Evolutionary conservation across 2,888 invertebrate species (phyloP).

Genomic region (Pharmacophagus antenor): DNA sequence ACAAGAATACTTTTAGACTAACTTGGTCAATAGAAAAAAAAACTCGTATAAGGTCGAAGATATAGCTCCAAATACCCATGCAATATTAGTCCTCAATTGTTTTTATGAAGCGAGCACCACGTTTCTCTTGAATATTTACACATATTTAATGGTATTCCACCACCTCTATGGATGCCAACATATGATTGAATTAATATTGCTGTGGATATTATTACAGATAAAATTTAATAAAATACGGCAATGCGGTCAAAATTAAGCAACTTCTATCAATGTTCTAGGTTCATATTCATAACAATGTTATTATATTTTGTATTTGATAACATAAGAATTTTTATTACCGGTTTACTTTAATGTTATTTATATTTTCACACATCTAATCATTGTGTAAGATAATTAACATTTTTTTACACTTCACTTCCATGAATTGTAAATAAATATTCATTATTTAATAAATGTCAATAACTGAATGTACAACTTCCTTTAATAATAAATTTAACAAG

Average conservation of each 20-base stretch:
- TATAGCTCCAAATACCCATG: conserved; percentile 60
- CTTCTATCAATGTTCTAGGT: conserved; percentile 53
- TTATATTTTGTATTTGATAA: not conserved
- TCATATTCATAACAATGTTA: conserved; percentile 48
- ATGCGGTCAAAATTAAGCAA: conserved; percentile 63
- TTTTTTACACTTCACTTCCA: too few species aligned
- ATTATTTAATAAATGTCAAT: too few species aligned
- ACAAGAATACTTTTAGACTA: not conserved
- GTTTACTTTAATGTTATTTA: too few species aligned
- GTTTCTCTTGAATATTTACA: conserved; percentile 45
- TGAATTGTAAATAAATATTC: too few species aligned
- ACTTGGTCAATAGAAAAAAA: not conserved
- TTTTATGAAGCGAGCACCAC: conserved; percentile 47
- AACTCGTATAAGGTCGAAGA: conserved; percentile 33
- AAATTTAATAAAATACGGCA: conserved; percentile 55
- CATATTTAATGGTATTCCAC: conserved; percentile 40
- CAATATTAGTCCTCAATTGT: conserved; percentile 72
- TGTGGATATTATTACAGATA: conserved; percentile 60
- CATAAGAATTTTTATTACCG: too few species aligned
- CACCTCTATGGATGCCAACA: conserved; percentile 62
- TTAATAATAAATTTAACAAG: not conserved
- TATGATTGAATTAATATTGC: conserved; percentile 68
- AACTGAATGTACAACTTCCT: too few species aligned
- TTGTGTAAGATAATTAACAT: too few species aligned
- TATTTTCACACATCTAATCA: too few species aligned